Percentiles rank a stretch among this genome's conserved stretches.
These are phyloP conservation scores for Zosterops japonicus DNA, from an alignment of 2,113 vertebrate genomes.

Conservation along the genomic window DNA sequence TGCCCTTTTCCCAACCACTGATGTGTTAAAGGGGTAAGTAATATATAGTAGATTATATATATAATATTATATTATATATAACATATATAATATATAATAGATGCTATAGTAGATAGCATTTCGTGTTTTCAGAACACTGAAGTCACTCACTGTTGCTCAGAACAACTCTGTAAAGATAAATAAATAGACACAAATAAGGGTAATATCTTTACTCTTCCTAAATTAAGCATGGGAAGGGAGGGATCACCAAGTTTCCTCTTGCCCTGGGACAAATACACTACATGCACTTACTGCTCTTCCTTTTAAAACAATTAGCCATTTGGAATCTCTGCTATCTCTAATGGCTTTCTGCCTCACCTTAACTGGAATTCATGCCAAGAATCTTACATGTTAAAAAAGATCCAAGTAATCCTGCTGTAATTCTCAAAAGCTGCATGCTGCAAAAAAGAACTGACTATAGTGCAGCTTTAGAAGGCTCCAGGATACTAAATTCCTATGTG, in stretches of 20 bases:
- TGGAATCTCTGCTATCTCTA: background rate
- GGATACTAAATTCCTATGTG: background rate
- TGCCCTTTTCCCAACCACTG: background rate
- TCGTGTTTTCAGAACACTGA: background rate
- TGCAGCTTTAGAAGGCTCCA: background rate
- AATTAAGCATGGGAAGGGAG: background rate
- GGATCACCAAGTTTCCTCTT: background rate
- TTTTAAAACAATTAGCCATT: constrained; percentile 20
- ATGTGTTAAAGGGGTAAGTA: background rate
- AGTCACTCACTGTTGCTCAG: background rate
- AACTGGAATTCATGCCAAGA: background rate
- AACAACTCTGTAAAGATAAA: background rate
- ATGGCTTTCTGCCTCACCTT: background rate
- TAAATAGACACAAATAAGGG: background rate
- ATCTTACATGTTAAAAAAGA: background rate
- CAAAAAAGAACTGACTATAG: background rate
- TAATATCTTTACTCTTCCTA: background rate
- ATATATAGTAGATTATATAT: background rate
- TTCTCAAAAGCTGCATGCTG: background rate
- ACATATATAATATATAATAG: background rate
- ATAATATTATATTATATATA: background rate
- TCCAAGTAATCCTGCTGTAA: background rate
- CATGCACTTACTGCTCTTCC: background rate
- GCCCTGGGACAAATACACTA: background rate
- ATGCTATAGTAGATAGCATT: background rate